A percentile compares a stretch with the other conserved stretches of the same genome.
phyloP scores from a whole-genome alignment of 2,888 invertebrate species.

The Phlogophora meticulosa region DNA sequence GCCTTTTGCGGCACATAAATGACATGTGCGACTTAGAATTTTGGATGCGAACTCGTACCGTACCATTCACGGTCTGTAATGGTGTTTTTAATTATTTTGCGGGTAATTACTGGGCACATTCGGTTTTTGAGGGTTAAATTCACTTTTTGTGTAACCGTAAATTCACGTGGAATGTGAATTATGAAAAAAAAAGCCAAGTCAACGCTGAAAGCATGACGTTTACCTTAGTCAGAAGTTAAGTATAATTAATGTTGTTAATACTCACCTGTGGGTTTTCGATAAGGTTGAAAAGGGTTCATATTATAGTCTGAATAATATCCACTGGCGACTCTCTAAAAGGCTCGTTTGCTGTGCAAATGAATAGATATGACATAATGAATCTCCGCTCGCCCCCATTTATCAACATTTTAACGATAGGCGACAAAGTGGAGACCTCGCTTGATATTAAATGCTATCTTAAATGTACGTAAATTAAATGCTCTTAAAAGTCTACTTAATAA shows the following conservation, averaged over 20 bases:
- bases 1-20: conserved; percentile 82
- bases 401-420: conserved; percentile 66
- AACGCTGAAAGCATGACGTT: neutral
- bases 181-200: neutral
- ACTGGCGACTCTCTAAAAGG: conserved; percentile 41
- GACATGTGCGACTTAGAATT: conserved; percentile 78
- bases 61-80: conserved; percentile 64
- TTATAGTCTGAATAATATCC: conserved; percentile 37
- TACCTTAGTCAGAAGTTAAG: too few species aligned
- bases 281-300: conserved; percentile 31
- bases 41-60: conserved; percentile 56
- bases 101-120: conserved; percentile 63
- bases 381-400: conserved; percentile 66
- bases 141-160: conserved; percentile 32
- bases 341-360: conserved; percentile 62
- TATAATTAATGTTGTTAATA: conserved; percentile 8
- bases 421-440: conserved; percentile 61
- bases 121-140: conserved; percentile 59
- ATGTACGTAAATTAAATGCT: conserved; percentile 19
- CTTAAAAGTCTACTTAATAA: conserved; percentile 5
- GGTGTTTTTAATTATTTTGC: conserved; percentile 72
- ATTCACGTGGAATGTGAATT: conserved; percentile 3
- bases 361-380: conserved; percentile 70
- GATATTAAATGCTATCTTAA: conserved; percentile 49
- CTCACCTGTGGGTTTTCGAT: conserved; percentile 2